phyloP scores from a whole-genome alignment of 2,797 vertebrate genomes.

The Rhinoraja longicauda region DNA sequence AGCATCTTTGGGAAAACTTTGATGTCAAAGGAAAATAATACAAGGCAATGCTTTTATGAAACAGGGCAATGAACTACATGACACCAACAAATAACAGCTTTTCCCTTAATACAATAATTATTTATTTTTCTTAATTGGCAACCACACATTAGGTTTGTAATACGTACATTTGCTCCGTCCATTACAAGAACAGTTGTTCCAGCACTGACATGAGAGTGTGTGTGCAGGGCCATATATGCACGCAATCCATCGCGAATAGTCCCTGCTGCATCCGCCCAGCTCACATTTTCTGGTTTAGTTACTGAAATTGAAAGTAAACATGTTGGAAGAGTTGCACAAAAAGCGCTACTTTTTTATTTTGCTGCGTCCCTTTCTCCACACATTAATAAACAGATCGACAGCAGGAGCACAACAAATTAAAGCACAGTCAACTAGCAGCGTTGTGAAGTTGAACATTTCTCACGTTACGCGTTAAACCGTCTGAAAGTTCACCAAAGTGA shows the following conservation, averaged over 20 bases:
- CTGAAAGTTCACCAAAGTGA: not conserved
- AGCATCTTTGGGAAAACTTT: not conserved
- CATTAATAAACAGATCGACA: not conserved
- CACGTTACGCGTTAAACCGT: too few species aligned
- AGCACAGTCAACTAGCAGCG: not conserved
- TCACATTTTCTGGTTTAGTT: constrained; percentile 79
- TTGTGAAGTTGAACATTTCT: not conserved
- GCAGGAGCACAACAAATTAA: not conserved
- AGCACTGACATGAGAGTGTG: constrained; percentile 67
- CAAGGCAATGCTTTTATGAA: too few species aligned
- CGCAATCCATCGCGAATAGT: constrained; percentile 72
- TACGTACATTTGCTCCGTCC: constrained; percentile 86
- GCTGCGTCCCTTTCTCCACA: not conserved
- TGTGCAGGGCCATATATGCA: constrained; percentile 85
- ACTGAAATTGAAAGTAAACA: constrained; percentile 54
- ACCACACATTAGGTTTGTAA: not conserved
- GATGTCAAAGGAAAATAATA: too few species aligned
- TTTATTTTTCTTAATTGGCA: not conserved
- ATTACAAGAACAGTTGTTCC: constrained; percentile 78
- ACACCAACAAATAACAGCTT: not conserved
- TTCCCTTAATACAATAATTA: not conserved
- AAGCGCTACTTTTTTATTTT: not conserved
- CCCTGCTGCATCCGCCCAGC: constrained; percentile 68
- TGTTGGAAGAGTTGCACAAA: not conserved
- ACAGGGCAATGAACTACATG: too few species aligned